phyloP scores from a whole-genome alignment of 2,797 vertebrate genomes.

The Petrocephalus sullivani region DNA sequence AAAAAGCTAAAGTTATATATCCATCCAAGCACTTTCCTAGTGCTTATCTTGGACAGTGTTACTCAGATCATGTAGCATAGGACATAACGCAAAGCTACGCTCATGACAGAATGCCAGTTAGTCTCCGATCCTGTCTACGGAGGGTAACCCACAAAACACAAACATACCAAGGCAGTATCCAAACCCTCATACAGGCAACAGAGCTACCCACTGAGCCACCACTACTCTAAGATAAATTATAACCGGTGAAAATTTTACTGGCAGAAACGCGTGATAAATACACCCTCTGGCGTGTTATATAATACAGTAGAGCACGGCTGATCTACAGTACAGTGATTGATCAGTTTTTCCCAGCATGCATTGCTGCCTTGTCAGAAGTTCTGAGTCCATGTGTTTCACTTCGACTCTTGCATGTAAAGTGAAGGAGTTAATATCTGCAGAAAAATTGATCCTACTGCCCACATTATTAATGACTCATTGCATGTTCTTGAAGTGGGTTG shows the following conservation, averaged over 20 bases:
- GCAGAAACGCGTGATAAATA: not conserved
- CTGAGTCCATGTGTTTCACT: constrained; percentile 1
- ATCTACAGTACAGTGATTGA: not conserved
- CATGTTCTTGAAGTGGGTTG: not conserved
- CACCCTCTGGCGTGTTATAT: not conserved
- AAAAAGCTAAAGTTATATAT: not conserved
- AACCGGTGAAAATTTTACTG: not conserved
- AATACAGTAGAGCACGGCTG: not conserved
- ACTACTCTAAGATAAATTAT: not conserved
- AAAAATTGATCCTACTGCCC: constrained; percentile 6
- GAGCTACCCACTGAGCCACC: not conserved
- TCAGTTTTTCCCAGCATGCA: not conserved
- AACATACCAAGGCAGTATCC: not conserved
- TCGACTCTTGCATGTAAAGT: not conserved
- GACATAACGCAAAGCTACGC: not conserved
- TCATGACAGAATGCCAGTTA: not conserved
- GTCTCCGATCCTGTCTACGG: not conserved
- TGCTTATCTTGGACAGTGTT: not conserved
- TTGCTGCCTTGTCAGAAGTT: not conserved
- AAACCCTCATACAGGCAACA: not conserved
- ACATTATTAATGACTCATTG: constrained; percentile 10
- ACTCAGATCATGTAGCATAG: not conserved
- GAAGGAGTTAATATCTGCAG: constrained; percentile 23
- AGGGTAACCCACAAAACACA: not conserved
- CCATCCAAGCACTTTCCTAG: not conserved